phyloP scores from a whole-genome alignment of 2,797 vertebrate species.

The Pangasius macronema region DNA sequence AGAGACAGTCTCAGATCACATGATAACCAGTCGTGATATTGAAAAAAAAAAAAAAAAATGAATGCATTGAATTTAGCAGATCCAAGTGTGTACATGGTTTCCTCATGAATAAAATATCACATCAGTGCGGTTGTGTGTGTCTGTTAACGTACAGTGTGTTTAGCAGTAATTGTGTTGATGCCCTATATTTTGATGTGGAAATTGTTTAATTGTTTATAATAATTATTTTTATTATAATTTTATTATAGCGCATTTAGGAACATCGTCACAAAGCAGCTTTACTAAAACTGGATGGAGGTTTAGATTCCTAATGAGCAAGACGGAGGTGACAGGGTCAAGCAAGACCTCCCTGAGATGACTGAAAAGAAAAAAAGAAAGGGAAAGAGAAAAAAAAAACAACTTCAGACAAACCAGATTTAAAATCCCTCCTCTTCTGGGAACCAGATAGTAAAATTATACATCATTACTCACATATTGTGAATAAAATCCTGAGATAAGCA shows the following conservation, averaged over 20 bases:
- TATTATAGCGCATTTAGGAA: background rate
- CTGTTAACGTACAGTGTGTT: background rate
- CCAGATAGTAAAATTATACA: background rate
- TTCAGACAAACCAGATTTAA: background rate
- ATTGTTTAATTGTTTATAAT: background rate
- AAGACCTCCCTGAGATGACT: background rate
- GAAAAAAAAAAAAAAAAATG: background rate
- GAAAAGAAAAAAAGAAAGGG: too few species aligned
- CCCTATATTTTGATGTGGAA: background rate
- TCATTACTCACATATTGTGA: background rate
- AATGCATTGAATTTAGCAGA: background rate
- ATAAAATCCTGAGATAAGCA: background rate
- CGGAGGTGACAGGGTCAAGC: background rate
- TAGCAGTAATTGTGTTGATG: background rate
- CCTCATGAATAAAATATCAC: conserved; percentile 25
- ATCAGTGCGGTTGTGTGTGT: background rate
- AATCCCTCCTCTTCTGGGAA: background rate
- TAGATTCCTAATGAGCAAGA: background rate
- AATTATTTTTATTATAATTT: too few species aligned
- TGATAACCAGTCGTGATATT: conserved; percentile 4
- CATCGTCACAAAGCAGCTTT: background rate
- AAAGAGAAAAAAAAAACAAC: background rate
- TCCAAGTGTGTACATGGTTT: conserved; percentile 4
- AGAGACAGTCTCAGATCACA: conserved; percentile 36
- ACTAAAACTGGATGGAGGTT: background rate